These are phyloP conservation scores for Neoaliturus tenellus DNA, from an alignment of 2,888 invertebrate species.

Conservation along the genomic window DNA sequence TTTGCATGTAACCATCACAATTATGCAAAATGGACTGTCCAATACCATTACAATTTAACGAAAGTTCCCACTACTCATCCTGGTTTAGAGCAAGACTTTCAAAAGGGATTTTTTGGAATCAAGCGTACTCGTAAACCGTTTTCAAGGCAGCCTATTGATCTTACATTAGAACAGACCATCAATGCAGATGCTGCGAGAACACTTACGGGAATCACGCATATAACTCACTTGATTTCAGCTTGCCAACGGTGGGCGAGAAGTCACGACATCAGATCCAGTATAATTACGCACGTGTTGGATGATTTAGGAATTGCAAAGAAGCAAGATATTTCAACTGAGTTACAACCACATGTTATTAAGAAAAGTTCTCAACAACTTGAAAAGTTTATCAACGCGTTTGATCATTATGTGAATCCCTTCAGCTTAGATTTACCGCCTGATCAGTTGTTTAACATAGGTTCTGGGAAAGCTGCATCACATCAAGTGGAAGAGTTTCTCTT, in stretches of 20 bases:
- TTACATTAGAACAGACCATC: conserved; percentile 69
- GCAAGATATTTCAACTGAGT: conserved; percentile 9
- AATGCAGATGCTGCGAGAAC: conserved; percentile 69
- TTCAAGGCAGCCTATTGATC: conserved; percentile 69
- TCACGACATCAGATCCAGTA: conserved; percentile 64
- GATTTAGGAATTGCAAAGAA: conserved; percentile 59
- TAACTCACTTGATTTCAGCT: conserved; percentile 68
- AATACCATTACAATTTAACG: conserved; percentile 68
- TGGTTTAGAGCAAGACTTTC: conserved; percentile 65
- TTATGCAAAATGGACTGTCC: conserved; percentile 69
- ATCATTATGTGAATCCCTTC: conserved; percentile 66
- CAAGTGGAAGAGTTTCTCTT: conserved; percentile 68
- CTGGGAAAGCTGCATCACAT: conserved; percentile 68
- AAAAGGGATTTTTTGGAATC: conserved; percentile 68
- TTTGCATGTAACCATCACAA: conserved; percentile 69
- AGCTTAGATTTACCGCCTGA: conserved; percentile 63
- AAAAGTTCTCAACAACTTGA: neutral
- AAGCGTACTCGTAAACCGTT: conserved; percentile 69
- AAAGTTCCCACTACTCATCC: conserved; percentile 69
- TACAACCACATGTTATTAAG: neutral
- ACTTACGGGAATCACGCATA: conserved; percentile 66
- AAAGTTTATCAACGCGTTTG: conserved; percentile 61
- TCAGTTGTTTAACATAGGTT: conserved; percentile 68
- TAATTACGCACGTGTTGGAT: conserved; percentile 65
- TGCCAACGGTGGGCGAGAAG: conserved; percentile 67